phyloP scores from a whole-genome alignment of 2,888 invertebrate species.

The Formica aserva region DNA sequence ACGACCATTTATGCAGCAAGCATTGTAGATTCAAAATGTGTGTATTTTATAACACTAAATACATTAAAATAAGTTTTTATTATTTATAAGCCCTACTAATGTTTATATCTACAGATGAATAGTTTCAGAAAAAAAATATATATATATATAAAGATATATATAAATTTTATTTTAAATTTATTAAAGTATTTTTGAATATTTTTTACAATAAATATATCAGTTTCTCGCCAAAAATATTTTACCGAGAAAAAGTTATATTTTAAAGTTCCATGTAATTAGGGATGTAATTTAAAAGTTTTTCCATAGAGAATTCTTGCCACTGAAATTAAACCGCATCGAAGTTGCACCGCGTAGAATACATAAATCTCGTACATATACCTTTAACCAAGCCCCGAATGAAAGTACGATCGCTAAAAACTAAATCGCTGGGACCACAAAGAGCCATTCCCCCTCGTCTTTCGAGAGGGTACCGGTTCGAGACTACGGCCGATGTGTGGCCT shows the following conservation, averaged over 20 bases:
- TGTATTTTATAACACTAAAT: conserved; percentile 11
- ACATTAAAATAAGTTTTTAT: neutral
- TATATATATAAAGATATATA: neutral
- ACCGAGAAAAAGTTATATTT: neutral
- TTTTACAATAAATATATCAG: neutral
- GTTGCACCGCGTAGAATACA: conserved; percentile 26
- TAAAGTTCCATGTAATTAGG: conserved; percentile 17
- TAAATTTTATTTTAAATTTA: neutral
- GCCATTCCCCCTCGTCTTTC: neutral
- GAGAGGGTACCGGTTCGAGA: conserved; percentile 3
- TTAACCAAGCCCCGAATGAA: conserved; percentile 13
- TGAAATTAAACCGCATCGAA: conserved; percentile 47
- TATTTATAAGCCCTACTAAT: neutral
- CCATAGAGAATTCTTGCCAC: conserved; percentile 36
- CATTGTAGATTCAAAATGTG: neutral
- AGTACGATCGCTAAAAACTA: conserved; percentile 29
- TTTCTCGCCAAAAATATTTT: conserved; percentile 6
- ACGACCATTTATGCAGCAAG: conserved; percentile 38
- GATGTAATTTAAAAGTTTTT: conserved; percentile 41
- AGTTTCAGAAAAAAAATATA: too few species aligned
- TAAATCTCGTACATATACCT: conserved; percentile 39
- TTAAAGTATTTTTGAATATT: neutral
- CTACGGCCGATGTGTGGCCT: neutral
- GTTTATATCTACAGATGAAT: neutral
- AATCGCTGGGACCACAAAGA: conserved; percentile 43